A percentile compares a stretch with the other conserved stretches of the same genome.
Evolutionary conservation across 2,113 vertebrate species (phyloP).

Genomic region (Myotis lucifugus): DNA sequence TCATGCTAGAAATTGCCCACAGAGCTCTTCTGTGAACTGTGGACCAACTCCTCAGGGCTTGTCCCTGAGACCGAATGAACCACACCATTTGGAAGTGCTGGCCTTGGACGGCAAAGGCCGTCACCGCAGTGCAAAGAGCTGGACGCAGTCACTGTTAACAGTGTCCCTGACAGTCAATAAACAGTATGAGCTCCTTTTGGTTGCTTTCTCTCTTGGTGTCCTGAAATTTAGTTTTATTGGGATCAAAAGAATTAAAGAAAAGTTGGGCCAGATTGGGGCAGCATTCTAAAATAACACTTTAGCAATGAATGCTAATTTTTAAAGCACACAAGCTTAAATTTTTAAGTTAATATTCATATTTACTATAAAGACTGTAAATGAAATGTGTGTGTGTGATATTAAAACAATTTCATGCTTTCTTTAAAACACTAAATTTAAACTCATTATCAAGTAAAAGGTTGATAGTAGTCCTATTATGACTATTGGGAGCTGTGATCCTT

Average conservation of each 20-base stretch:
- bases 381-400: not conserved
- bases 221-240: not conserved
- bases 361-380: not conserved
- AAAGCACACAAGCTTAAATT: not conserved
- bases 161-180: not conserved
- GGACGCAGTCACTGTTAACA: not conserved
- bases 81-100: not conserved
- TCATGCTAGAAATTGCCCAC: not conserved
- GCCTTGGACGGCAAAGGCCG: not conserved
- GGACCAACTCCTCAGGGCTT: not conserved
- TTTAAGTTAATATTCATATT: not conserved
- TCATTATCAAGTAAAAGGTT: not conserved
- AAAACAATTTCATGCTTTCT: not conserved
- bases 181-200: not conserved
- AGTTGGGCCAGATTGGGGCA: not conserved
- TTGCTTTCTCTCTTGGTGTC: not conserved
- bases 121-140: not conserved
- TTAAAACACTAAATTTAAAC: constrained; percentile 19
- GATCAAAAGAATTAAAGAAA: constrained; percentile 23
- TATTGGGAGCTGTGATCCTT: not conserved
- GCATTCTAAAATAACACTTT: not conserved
- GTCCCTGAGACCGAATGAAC: not conserved
- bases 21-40: not conserved
- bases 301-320: not conserved
- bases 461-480: not conserved